A percentile compares a stretch with the other conserved stretches of the same genome.
These are phyloP conservation scores for Tanypteryx hageni DNA, from an alignment of 2,888 invertebrate species.

Conservation along the genomic window DNA sequence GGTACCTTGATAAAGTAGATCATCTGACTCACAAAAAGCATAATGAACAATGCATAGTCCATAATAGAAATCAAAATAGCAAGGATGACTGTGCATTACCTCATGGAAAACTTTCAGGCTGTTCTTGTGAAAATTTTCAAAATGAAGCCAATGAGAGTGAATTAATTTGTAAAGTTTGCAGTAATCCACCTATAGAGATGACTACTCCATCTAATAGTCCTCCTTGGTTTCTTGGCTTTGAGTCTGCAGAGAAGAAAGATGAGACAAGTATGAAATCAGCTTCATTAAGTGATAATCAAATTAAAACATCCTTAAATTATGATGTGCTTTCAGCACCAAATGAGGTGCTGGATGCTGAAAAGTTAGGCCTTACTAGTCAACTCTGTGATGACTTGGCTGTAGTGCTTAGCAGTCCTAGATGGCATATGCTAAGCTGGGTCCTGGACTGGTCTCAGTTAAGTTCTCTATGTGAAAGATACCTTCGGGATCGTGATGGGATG, in stretches of 20 bases:
- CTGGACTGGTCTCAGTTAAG: slow-evolving; percentile 79
- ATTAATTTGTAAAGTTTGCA: slow-evolving; percentile 33
- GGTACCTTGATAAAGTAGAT: neutral
- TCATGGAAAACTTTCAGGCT: neutral
- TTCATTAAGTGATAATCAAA: slow-evolving; percentile 56
- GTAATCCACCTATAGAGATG: neutral
- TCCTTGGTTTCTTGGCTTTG: slow-evolving; percentile 49
- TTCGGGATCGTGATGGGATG: slow-evolving; percentile 72
- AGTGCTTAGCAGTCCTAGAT: slow-evolving; percentile 83
- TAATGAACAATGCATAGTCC: slow-evolving; percentile 18
- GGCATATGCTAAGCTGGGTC: slow-evolving; percentile 85
- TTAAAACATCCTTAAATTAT: slow-evolving; percentile 71
- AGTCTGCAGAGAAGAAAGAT: slow-evolving; percentile 20
- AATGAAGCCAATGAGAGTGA: neutral
- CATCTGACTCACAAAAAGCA: neutral
- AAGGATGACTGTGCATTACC: neutral
- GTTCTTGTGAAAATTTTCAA: slow-evolving; percentile 1
- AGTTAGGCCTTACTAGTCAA: slow-evolving; percentile 81
- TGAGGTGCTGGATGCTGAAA: slow-evolving; percentile 80
- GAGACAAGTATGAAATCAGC: slow-evolving; percentile 11
- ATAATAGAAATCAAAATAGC: neutral
- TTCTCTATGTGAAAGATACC: slow-evolving; percentile 78
- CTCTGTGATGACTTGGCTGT: slow-evolving; percentile 85
- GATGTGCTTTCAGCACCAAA: slow-evolving; percentile 73
- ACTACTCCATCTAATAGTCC: neutral